phyloP scores from a whole-genome alignment of 1,140 invertebrate species.

The Drosophila athabasca region DNA sequence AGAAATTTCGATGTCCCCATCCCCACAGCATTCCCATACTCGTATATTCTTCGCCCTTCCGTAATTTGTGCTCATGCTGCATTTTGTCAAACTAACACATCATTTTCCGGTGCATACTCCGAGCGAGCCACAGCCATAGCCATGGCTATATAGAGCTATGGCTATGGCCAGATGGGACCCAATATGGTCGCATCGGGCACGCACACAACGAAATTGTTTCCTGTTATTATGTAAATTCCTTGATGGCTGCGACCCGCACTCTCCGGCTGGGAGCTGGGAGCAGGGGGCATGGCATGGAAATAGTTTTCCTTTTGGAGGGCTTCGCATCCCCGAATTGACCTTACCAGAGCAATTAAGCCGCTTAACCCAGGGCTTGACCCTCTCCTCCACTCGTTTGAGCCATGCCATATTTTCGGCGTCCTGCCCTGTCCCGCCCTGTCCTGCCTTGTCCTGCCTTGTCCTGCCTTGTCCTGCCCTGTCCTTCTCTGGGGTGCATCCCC shows the following conservation, averaged over 20 bases:
- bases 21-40: background rate
- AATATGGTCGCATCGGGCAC: slow-evolving; percentile 53
- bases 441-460: no score
- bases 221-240: slow-evolving; percentile 76
- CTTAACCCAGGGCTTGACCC: slow-evolving; percentile 52
- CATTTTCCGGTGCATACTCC: slow-evolving; percentile 61
- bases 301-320: slow-evolving; percentile 39
- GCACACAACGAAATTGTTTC: slow-evolving; percentile 69
- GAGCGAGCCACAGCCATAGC: background rate
- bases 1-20: background rate
- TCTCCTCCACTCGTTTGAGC: background rate
- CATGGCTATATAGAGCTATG: background rate
- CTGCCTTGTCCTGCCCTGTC: no score
- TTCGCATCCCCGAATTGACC: slow-evolving; percentile 61
- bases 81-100: slow-evolving; percentile 77
- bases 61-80: slow-evolving; percentile 36
- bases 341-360: slow-evolving; percentile 76
- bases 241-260: slow-evolving; percentile 26
- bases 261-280: slow-evolving; percentile 4
- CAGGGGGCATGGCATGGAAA: slow-evolving; percentile 36
- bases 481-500: slow-evolving; percentile 11
- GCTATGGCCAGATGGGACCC: slow-evolving; percentile 9
- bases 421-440: background rate
- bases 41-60: no score
- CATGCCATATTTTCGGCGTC: slow-evolving; percentile 13